Base-by-base conservation (phyloP, 2,888 invertebrate genomes). In the Leptothorax acervorum region DNA sequence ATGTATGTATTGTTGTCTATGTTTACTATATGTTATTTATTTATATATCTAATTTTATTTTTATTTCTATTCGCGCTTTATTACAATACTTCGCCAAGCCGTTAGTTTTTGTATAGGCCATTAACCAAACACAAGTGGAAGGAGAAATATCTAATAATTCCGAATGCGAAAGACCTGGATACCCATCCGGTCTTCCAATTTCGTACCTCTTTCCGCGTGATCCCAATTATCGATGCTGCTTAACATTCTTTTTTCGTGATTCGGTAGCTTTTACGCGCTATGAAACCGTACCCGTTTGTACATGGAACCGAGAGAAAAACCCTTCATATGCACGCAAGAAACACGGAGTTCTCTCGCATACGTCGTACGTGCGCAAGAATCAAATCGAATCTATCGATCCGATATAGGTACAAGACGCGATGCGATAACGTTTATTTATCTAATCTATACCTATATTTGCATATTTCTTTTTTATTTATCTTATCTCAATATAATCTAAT, bases 211-310 rank as follows among this genome's bases (percentile, higher is more conserved):
- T 45, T 35, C 12, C 31, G 3, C 48, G 23, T 48, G 62, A 76
- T 76, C 35, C 15, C 35, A 65, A 76, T 76, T 15, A 73, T 39
- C 57, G 51, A 55, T 68, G 51, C 39, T 28, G 8, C 35, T 70
- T 28, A 70, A 42, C 31, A 82, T 39, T 42, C 39, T 63, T 57
- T 63, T 71, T 39, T 76, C 63, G 83, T 71, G 71, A 74, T 23
- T 45, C 70, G 42, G 51, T 23, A 15, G 48, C 35, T 62, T 53
- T 18, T 42, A 42, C n/a, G 62, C 68, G 60, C 83, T 12, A 62
- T 31, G 45, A 45, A 55, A 75, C 62, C 75, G 73, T 87, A 83
- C 70, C 79, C 48, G 39, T 35, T 70, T 53, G 74, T 83, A 62
- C 74, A 48, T 39, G 75, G 53, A 86, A 73, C 66, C 75, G 55